phyloP scores from a whole-genome alignment of 2,888 invertebrate species.

The Odontocerum albicorne region DNA sequence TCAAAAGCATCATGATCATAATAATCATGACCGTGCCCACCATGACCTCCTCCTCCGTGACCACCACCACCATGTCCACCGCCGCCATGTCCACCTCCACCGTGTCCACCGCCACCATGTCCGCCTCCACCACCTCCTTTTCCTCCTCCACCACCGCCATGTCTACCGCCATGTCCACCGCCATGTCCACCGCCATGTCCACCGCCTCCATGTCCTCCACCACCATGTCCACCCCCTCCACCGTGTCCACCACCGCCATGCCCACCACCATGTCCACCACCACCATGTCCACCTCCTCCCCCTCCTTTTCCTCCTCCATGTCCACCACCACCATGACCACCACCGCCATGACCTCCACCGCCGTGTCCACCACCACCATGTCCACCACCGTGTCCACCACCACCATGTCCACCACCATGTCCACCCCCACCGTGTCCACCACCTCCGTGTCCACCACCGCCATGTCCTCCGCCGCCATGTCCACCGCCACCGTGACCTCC shows the following conservation, averaged over 20 bases:
- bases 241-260: conserved; percentile 1
- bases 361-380: conserved; percentile 1
- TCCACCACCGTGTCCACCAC: conserved; percentile 8
- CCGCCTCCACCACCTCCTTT: too few relatives aligned
- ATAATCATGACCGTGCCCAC: too few relatives aligned
- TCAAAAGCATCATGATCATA: too few relatives aligned
- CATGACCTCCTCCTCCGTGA: not conserved
- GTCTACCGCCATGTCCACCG: conserved; percentile 17
- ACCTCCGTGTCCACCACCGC: conserved; percentile 9
- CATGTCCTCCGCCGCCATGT: not conserved
- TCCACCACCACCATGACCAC: conserved; percentile 5
- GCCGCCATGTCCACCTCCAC: conserved; percentile 1
- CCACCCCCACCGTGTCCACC: conserved; percentile 2
- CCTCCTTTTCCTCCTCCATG: conserved; percentile 2
- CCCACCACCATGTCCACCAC: conserved; percentile 5
- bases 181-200: too few relatives aligned
- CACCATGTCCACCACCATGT: not conserved
- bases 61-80: not conserved
- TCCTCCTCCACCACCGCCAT: conserved; percentile 9
- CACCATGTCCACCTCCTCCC: conserved; percentile 6
- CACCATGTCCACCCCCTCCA: conserved; percentile 15
- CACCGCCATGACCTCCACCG: conserved; percentile 8
- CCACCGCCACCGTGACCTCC: conserved; percentile 7
- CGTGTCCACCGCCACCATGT: too few relatives aligned
- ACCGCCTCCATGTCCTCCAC: conserved; percentile 4